A percentile compares a stretch with the other conserved stretches of the same genome.
Evolutionary conservation across 2,113 vertebrate genomes (phyloP).

Genomic region (Tetraodon nigroviridis): DNA sequence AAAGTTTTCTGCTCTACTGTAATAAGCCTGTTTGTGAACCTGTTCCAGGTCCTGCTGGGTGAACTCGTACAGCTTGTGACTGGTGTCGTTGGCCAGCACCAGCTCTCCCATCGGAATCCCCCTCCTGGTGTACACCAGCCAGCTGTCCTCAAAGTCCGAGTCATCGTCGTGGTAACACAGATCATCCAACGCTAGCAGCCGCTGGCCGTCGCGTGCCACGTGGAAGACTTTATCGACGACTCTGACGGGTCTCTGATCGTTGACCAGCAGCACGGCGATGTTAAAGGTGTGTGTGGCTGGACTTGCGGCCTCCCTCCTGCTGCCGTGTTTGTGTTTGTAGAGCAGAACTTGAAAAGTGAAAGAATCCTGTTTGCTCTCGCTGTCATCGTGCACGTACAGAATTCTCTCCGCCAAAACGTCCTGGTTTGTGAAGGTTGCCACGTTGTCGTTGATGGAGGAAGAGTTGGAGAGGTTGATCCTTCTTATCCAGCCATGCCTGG

Average conservation of each 20-base stretch:
- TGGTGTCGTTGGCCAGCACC: slow-evolving; percentile 74
- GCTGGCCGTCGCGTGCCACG: slow-evolving; percentile 74
- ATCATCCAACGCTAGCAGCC: slow-evolving; percentile 77
- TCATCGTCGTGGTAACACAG: slow-evolving; percentile 83
- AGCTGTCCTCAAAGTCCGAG: slow-evolving; percentile 81
- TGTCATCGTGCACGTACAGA: slow-evolving; percentile 84
- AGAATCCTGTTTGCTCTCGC: slow-evolving; percentile 78
- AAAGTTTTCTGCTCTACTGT: neutral
- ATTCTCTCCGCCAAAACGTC: slow-evolving; percentile 75
- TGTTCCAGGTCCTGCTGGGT: slow-evolving; percentile 78
- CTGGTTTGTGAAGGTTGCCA: slow-evolving; percentile 75
- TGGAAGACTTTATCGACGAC: slow-evolving; percentile 82
- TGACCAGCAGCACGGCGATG: slow-evolving; percentile 80
- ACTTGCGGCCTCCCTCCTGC: slow-evolving; percentile 40
- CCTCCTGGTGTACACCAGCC: slow-evolving; percentile 80
- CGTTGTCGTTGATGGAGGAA: slow-evolving; percentile 56
- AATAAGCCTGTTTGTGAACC: slow-evolving; percentile 20
- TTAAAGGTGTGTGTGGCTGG: slow-evolving; percentile 71
- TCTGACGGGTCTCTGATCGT: slow-evolving; percentile 83
- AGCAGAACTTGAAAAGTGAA: slow-evolving; percentile 74
- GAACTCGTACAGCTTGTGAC: slow-evolving; percentile 82
- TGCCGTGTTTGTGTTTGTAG: slow-evolving; percentile 33
- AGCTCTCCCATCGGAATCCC: slow-evolving; percentile 86
- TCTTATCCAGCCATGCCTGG: slow-evolving; percentile 78
- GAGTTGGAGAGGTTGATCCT: slow-evolving; percentile 70